phyloP scores from a whole-genome alignment of 2,113 vertebrate species.

The Herpailurus yagouaroundi region DNA sequence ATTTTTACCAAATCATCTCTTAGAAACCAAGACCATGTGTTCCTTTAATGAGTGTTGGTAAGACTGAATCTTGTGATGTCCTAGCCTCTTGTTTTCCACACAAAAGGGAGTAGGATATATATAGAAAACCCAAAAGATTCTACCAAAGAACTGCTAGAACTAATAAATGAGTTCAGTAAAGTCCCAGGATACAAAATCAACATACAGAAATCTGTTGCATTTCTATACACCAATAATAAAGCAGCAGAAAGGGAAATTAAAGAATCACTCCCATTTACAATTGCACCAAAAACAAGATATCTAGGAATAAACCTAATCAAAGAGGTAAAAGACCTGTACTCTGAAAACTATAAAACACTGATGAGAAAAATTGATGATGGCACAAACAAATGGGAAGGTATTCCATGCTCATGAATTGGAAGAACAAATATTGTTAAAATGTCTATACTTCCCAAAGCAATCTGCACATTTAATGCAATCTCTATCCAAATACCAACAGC shows the following conservation, averaged over 20 bases:
- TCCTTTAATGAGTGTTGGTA: neutral
- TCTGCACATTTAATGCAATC: neutral
- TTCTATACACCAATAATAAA: neutral
- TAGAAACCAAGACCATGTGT: neutral
- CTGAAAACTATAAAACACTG: neutral
- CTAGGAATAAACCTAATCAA: neutral
- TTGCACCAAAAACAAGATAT: neutral
- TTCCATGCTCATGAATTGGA: neutral
- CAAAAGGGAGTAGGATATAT: neutral
- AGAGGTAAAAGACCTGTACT: neutral
- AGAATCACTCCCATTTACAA: neutral
- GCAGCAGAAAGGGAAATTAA: neutral
- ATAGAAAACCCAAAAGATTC: neutral
- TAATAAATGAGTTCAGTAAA: neutral
- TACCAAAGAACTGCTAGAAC: neutral
- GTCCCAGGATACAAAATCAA: neutral
- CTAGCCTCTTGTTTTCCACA: constrained; percentile 19
- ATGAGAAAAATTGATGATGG: neutral
- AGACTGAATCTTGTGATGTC: neutral
- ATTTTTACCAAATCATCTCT: constrained; percentile 18
- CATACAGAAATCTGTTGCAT: neutral
- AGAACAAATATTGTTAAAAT: neutral
- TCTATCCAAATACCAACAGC: neutral
- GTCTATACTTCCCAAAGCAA: neutral
- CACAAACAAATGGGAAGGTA: neutral